phyloP scores from a whole-genome alignment of 2,888 invertebrate genomes.

The Griposia aprilina region DNA sequence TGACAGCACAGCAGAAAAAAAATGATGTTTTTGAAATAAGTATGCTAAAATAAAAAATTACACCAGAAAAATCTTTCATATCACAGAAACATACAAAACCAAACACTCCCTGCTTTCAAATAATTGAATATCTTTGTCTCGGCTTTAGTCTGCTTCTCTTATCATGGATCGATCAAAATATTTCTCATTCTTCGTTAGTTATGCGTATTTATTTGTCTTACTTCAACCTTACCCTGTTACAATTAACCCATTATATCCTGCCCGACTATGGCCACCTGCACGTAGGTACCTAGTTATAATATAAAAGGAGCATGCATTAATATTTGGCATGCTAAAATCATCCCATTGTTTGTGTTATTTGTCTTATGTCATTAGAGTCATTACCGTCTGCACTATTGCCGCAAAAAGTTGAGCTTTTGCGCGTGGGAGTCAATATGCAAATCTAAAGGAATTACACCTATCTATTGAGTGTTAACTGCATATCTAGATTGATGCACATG shows the following conservation, averaged over 20 bases:
- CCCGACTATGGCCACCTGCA: neutral
- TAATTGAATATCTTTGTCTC: neutral
- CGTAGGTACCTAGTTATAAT: constrained; percentile 10
- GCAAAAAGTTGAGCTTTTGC: constrained; percentile 54
- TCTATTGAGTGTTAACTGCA: constrained; percentile 28
- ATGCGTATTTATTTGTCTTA: neutral
- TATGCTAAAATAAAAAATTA: neutral
- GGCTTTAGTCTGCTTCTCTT: neutral
- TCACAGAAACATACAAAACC: neutral
- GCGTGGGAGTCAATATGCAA: constrained; percentile 59
- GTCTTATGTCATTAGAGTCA: constrained; percentile 56
- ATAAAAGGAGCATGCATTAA: constrained; percentile 30
- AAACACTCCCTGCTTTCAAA: neutral
- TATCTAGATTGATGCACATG: constrained; percentile 31
- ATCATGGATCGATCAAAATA: neutral
- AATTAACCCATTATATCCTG: neutral
- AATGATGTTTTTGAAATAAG: too few relatives aligned
- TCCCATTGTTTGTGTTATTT: constrained; percentile 52
- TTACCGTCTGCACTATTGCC: constrained; percentile 49
- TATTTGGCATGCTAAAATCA: constrained; percentile 48
- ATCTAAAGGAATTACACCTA: constrained; percentile 47
- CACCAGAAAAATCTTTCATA: neutral
- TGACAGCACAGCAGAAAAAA: too few relatives aligned
- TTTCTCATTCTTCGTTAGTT: neutral
- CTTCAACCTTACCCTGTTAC: constrained; percentile 3